phyloP scores from a whole-genome alignment of 1,140 invertebrate species.

The Papilio aristodemus region DNA sequence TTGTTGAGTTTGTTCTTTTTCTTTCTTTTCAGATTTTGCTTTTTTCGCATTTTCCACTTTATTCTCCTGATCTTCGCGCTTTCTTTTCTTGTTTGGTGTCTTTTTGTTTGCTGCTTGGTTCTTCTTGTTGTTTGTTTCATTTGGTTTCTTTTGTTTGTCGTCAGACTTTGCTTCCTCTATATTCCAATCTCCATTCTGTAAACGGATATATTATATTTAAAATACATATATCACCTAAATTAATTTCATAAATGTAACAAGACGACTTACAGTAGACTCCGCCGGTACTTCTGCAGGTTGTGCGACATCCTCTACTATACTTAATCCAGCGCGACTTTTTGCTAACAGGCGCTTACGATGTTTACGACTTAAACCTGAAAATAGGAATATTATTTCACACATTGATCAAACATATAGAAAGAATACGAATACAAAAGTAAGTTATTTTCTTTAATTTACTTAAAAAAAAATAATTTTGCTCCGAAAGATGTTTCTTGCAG shows the following conservation, averaged over 20 bases:
- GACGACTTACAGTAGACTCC: constrained; percentile 38
- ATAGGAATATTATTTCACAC: not conserved
- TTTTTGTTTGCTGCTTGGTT: constrained; percentile 46
- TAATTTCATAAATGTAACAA: not conserved
- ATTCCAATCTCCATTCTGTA: constrained; percentile 59
- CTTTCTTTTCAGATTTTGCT: constrained; percentile 34
- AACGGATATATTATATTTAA: constrained; percentile 30
- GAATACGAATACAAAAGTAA: not conserved
- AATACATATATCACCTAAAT: not conserved
- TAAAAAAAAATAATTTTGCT: not conserved
- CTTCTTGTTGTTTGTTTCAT: constrained; percentile 44
- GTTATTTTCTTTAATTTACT: not conserved
- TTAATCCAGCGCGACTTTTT: constrained; percentile 54
- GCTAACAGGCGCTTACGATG: constrained; percentile 64
- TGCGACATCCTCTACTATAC: constrained; percentile 54
- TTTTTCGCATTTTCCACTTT: constrained; percentile 39
- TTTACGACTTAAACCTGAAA: constrained; percentile 59
- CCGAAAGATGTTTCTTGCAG: not conserved
- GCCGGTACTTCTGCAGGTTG: constrained; percentile 1
- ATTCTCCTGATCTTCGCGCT: constrained; percentile 36
- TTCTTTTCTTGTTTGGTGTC: constrained; percentile 35
- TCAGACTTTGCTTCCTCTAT: constrained; percentile 52
- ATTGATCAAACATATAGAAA: constrained; percentile 22
- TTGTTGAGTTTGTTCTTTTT: constrained; percentile 31
- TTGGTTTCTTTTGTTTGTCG: constrained; percentile 40